Evolutionary conservation across 37 sponge, comb jelly and placozoan species (phyloP).

Genomic region (Amphimedon queenslandica): DNA sequence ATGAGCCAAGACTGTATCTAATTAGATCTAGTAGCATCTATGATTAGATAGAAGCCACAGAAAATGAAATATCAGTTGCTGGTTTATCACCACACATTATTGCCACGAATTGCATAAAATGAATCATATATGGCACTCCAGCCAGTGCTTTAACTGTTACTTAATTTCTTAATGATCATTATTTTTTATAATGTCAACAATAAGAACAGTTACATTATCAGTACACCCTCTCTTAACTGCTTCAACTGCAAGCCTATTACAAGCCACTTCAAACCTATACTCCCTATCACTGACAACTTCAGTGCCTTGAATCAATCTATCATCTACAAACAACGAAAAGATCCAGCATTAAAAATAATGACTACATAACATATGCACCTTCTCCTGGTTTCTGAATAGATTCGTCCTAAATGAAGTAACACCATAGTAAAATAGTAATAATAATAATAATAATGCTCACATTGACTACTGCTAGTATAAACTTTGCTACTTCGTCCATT

Average conservation of each 20-base stretch:
- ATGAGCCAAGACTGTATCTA: no score
- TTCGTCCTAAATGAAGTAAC: constrained; percentile 10
- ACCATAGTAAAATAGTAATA: no score
- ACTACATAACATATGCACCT: neutral
- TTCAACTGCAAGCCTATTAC: constrained; percentile 70
- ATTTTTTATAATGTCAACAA: constrained; percentile 69
- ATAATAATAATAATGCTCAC: constrained; percentile 33
- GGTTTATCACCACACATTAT: no score
- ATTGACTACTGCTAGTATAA: constrained; percentile 41
- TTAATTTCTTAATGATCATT: no score
- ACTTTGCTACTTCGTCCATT: constrained; percentile 57
- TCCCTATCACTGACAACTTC: constrained; percentile 13
- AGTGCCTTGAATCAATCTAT: constrained; percentile 37
- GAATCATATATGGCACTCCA: no score
- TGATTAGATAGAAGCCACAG: no score
- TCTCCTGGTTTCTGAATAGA: constrained; percentile 6
- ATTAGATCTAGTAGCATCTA: no score
- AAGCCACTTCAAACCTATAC: constrained; percentile 57
- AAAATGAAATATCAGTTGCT: no score
- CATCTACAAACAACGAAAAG: constrained; percentile 13
- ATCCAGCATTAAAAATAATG: constrained; percentile 4
- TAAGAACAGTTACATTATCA: constrained; percentile 86
- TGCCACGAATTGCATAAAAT: no score
- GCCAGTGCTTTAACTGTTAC: no score
- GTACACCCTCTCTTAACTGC: constrained; percentile 75